These are phyloP conservation scores for Galaxias olidus DNA, from an alignment of 2,797 vertebrate species.

Conservation along the genomic window DNA sequence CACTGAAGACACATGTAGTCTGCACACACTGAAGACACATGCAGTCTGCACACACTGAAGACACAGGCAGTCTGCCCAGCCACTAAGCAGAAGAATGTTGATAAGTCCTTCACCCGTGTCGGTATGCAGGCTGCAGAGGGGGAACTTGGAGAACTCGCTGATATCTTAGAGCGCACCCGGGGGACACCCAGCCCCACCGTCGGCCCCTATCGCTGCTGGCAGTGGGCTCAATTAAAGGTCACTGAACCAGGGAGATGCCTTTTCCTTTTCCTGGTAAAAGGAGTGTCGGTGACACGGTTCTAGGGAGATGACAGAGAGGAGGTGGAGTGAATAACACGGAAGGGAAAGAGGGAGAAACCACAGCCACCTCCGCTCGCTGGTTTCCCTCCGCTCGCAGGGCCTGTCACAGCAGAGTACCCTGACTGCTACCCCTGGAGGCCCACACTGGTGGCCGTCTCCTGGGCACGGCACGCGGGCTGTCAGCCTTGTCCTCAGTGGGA, in stretches of 20 bases:
- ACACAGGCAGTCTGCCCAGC: conserved; percentile 33
- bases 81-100: conserved; percentile 31
- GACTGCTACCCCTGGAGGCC: neutral
- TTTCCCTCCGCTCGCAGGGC: neutral
- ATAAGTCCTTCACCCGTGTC: too few relatives aligned
- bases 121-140: too few relatives aligned
- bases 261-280: conserved; percentile 17
- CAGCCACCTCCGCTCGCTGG: too few relatives aligned
- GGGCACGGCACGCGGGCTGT: conserved; percentile 12
- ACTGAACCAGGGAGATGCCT: conserved; percentile 51
- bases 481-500: conserved; percentile 7
- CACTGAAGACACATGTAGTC: too few relatives aligned
- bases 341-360: too few relatives aligned
- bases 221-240: conserved; percentile 68
- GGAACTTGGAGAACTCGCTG: too few relatives aligned
- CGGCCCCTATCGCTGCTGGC: conserved; percentile 45
- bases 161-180: too few relatives aligned
- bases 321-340: too few relatives aligned
- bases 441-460: neutral
- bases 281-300: too few relatives aligned
- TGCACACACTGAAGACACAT: too few relatives aligned
- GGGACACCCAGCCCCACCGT: too few relatives aligned
- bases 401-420: neutral
- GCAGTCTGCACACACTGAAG: neutral
- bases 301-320: too few relatives aligned